Evolutionary conservation across 2,113 vertebrate genomes (phyloP).

Genomic region (Aplodontia rufa): DNA sequence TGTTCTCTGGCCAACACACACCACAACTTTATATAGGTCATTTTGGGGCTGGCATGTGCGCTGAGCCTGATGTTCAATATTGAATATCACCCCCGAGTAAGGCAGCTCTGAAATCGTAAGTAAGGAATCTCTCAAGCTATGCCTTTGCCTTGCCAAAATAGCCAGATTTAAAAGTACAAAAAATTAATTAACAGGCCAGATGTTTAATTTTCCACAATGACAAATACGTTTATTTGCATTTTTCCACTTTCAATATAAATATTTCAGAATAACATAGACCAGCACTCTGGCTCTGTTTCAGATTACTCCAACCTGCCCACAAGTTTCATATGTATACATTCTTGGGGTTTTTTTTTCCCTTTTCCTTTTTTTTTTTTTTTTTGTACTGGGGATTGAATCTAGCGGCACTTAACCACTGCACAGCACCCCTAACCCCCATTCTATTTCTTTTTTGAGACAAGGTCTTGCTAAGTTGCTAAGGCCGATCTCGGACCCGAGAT

Average conservation of each 20-base stretch:
- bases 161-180: neutral
- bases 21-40: neutral
- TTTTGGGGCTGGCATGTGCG: neutral
- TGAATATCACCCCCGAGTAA: neutral
- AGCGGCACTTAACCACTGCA: too few relatives aligned
- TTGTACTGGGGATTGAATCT: too few relatives aligned
- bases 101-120: neutral
- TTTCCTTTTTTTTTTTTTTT: too few relatives aligned
- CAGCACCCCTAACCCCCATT: too few relatives aligned
- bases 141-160: neutral
- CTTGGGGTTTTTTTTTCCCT: too few relatives aligned
- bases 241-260: neutral
- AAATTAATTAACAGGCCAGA: neutral
- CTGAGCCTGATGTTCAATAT: neutral
- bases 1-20: neutral
- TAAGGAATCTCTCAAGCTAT: neutral
- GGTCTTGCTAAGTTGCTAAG: too few relatives aligned
- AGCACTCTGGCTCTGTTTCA: neutral
- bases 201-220: slow-evolving; percentile 29
- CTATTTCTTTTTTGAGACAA: too few relatives aligned
- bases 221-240: neutral
- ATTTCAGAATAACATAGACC: neutral
- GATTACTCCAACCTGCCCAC: neutral
- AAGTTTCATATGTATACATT: neutral
- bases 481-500: too few relatives aligned